Percentiles rank a stretch among this genome's conserved stretches.
Evolutionary conservation across 1,140 invertebrate species (phyloP).

Genomic region (Schlechtendalia chinensis): DNA sequence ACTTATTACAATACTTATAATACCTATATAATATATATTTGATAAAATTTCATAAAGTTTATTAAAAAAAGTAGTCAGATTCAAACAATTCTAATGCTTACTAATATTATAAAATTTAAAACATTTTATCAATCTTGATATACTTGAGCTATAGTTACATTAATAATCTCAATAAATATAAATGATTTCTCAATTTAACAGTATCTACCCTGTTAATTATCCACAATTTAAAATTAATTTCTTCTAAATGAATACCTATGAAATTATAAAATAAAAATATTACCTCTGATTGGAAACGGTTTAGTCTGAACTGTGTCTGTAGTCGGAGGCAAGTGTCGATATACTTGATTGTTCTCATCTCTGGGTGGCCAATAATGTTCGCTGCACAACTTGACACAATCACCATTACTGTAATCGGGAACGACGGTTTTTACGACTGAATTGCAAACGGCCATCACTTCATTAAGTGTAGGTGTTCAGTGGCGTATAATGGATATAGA

Average conservation of each 20-base stretch:
- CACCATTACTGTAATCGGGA: constrained; percentile 38
- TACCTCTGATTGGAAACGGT: constrained; percentile 79
- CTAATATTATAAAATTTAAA: too few relatives aligned
- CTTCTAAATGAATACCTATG: neutral
- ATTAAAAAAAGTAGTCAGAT: too few relatives aligned
- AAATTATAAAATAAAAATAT: constrained; percentile 53
- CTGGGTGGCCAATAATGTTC: constrained; percentile 40
- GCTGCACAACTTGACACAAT: constrained; percentile 32
- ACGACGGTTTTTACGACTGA: constrained; percentile 45
- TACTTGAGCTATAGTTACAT: too few relatives aligned
- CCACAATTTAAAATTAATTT: too few relatives aligned
- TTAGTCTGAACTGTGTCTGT: constrained; percentile 78
- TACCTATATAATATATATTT: too few relatives aligned
- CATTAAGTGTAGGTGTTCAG: neutral
- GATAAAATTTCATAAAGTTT: too few relatives aligned
- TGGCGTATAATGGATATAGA: neutral
- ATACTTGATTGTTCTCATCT: constrained; percentile 46
- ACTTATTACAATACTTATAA: too few relatives aligned
- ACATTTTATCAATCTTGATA: too few relatives aligned
- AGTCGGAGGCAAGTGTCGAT: constrained; percentile 53
- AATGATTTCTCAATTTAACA: too few relatives aligned
- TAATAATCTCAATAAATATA: too few relatives aligned
- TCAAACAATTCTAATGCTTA: too few relatives aligned
- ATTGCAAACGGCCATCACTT: constrained; percentile 32
- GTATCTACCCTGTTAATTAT: too few relatives aligned